Conservation (phyloP, 2,113 vertebrate species). For the Tylochromis polylepis region DNA sequence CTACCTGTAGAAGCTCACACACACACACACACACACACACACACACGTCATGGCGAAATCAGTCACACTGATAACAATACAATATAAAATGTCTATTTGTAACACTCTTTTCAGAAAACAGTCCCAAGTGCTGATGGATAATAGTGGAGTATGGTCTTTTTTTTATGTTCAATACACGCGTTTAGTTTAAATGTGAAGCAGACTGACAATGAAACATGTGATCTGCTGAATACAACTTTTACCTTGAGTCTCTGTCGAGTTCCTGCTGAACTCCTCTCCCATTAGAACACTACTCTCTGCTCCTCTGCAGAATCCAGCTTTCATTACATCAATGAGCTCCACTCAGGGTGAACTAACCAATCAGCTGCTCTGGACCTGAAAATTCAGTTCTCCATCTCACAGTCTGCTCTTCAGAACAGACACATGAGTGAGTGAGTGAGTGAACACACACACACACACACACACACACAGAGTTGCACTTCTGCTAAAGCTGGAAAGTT, state of each 20-base stretch:
- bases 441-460: not conserved
- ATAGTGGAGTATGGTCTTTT: fast-evolving
- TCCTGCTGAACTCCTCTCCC: not conserved
- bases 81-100: not conserved
- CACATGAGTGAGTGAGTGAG: too few species aligned
- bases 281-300: not conserved
- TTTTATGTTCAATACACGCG: fast-evolving
- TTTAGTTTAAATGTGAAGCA: not conserved
- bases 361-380: not conserved
- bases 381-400: fast-evolving
- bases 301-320: too few species aligned
- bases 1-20: not conserved
- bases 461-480: too few species aligned
- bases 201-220: fast-evolving
- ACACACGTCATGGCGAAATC: not conserved
- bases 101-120: not conserved
- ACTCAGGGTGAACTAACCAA: not conserved
- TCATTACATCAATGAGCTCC: not conserved
- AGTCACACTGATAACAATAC: not conserved
- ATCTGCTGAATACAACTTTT: not conserved
- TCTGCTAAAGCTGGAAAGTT: too few species aligned
- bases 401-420: not conserved
- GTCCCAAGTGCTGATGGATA: not conserved
- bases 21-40: fast-evolving
- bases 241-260: not conserved